These are phyloP conservation scores for Choloepus didactylus DNA, from an alignment of 2,797 vertebrate species.

Conservation along the genomic window DNA sequence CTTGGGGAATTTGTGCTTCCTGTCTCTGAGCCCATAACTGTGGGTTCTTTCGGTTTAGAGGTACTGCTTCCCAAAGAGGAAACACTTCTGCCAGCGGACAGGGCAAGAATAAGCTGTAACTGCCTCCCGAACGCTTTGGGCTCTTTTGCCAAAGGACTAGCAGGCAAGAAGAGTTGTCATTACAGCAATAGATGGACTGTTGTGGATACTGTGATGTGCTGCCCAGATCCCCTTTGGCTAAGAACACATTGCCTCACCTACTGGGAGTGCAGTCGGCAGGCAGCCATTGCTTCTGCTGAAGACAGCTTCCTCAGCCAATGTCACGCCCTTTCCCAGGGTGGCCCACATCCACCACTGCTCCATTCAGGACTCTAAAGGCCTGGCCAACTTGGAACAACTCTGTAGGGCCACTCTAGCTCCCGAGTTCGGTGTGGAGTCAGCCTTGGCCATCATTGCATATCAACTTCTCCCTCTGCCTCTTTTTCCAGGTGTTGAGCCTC, in stretches of 20 bases:
- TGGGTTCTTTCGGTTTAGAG: neutral
- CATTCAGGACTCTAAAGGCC: neutral
- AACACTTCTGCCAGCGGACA: neutral
- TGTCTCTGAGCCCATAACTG: neutral
- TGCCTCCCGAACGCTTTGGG: too few relatives aligned
- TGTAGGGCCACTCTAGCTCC: too few relatives aligned
- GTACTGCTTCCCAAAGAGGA: neutral
- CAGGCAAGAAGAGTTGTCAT: neutral
- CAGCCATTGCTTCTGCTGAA: neutral
- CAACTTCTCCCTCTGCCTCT: neutral
- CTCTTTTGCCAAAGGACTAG: neutral
- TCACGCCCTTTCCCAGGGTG: too few relatives aligned
- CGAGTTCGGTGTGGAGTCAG: neutral
- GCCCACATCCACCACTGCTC: neutral
- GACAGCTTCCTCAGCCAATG: neutral
- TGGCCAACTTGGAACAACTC: neutral
- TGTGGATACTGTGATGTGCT: neutral
- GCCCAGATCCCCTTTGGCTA: too few relatives aligned
- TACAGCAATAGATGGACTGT: too few relatives aligned
- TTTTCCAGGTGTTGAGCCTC: neutral
- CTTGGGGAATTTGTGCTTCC: neutral
- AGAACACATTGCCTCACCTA: neutral
- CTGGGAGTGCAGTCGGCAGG: neutral
- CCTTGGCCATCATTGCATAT: too few relatives aligned
- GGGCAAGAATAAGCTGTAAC: neutral